Conservation (phyloP, 2,113 vertebrate genomes). For the Serinus canaria region DNA sequence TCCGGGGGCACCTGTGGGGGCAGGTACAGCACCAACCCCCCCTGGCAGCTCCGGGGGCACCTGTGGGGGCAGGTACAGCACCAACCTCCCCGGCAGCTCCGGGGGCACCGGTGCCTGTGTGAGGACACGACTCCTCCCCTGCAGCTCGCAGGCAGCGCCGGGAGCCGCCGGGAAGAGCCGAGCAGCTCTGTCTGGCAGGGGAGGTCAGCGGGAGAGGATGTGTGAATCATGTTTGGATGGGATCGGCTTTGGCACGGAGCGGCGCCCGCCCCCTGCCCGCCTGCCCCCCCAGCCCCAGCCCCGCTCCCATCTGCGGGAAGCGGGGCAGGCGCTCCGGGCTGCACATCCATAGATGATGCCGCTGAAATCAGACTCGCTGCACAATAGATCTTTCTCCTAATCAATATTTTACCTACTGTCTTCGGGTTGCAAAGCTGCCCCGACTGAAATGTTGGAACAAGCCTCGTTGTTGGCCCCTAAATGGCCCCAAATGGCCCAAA, state of each 20-base stretch:
- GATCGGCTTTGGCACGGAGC: neutral
- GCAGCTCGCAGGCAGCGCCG: accelerated
- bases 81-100: neutral
- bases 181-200: neutral
- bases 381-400: conserved; percentile 72
- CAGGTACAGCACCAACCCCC: neutral
- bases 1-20: neutral
- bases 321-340: neutral
- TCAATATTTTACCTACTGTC: conserved; percentile 75
- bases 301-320: neutral
- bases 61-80: too few relatives aligned
- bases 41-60: too few relatives aligned
- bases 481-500: neutral
- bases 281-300: neutral
- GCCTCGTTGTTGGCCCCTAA: neutral
- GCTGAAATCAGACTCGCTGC: conserved; percentile 67
- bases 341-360: conserved; percentile 71
- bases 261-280: neutral
- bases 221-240: neutral
- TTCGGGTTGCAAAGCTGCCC: conserved; percentile 50
- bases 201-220: neutral
- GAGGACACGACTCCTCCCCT: neutral
- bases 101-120: neutral
- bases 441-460: conserved; percentile 9
- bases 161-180: neutral